A percentile compares a stretch with the other conserved stretches of the same genome.
Conservation (phyloP, 2,888 invertebrate species). For the Drosophila sordidapex region DNA sequence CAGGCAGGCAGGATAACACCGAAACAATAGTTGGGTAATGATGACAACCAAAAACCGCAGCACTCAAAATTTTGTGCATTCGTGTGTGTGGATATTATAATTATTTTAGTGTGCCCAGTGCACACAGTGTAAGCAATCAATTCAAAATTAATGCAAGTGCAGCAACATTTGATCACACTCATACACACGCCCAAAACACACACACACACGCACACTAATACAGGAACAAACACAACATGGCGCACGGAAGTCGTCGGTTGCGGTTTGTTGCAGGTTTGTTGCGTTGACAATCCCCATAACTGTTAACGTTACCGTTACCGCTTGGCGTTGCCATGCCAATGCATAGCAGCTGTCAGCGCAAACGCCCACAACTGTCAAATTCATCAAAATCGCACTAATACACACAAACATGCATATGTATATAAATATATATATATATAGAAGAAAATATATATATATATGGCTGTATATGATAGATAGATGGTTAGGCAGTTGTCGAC, state of each 20-base stretch:
- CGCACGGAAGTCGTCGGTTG: constrained; percentile 78
- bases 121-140: constrained; percentile 77
- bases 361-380: constrained; percentile 84
- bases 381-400: constrained; percentile 83
- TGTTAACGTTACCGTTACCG: constrained; percentile 37
- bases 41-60: constrained; percentile 79
- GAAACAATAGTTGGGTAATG: constrained; percentile 76
- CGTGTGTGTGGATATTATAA: constrained; percentile 67
- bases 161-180: constrained; percentile 66
- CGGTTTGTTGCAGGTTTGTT: constrained; percentile 59
- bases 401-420: constrained; percentile 26
- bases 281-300: constrained; percentile 30
- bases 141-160: constrained; percentile 81
- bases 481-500: constrained; percentile 62
- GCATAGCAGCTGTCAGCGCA: constrained; percentile 78
- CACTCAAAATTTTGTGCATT: constrained; percentile 40
- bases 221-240: constrained; percentile 73
- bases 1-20: constrained; percentile 21
- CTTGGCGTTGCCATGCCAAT: constrained; percentile 53
- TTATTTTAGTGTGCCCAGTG: constrained; percentile 73
- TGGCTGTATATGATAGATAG: constrained; percentile 23
- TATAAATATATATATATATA: constrained; percentile 8
- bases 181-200: constrained; percentile 7
- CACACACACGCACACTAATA: constrained; percentile 6
- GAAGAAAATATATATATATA: constrained; percentile 12